These are phyloP conservation scores for Phoeniculus purpureus DNA, from an alignment of 2,797 vertebrate species.

Conservation along the genomic window DNA sequence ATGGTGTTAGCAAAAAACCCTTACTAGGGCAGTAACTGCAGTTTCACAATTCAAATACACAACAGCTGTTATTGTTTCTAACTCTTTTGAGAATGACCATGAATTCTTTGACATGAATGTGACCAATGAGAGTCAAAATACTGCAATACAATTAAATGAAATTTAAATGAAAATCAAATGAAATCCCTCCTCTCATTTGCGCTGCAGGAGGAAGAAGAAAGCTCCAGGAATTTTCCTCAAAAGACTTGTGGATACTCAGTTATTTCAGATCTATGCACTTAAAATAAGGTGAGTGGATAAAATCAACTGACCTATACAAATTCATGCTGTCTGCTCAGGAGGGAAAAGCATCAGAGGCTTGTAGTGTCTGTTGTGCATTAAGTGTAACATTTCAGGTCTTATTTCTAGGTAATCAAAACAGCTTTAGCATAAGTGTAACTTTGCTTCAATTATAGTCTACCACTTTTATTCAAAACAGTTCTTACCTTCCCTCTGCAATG, in stretches of 20 bases:
- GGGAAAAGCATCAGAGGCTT: neutral
- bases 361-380: neutral
- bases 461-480: constrained; percentile 16
- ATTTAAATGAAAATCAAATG: neutral
- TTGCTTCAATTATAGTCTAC: neutral
- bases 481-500: neutral
- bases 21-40: neutral
- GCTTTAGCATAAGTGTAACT: neutral
- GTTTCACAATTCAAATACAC: neutral
- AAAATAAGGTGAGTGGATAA: constrained; percentile 13
- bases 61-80: neutral
- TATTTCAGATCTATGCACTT: constrained; percentile 25
- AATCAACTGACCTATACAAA: constrained; percentile 30
- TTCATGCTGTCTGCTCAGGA: neutral
- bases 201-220: neutral
- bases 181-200: constrained; percentile 2
- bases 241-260: neutral
- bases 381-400: constrained; percentile 24
- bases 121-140: neutral
- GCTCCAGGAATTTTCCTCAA: neutral
- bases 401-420: constrained; percentile 29
- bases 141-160: neutral
- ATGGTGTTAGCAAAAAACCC: neutral
- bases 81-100: neutral
- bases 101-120: neutral